These are phyloP conservation scores for Apodemus agrarius DNA, from an alignment of 2,797 vertebrate genomes.

Conservation along the genomic window DNA sequence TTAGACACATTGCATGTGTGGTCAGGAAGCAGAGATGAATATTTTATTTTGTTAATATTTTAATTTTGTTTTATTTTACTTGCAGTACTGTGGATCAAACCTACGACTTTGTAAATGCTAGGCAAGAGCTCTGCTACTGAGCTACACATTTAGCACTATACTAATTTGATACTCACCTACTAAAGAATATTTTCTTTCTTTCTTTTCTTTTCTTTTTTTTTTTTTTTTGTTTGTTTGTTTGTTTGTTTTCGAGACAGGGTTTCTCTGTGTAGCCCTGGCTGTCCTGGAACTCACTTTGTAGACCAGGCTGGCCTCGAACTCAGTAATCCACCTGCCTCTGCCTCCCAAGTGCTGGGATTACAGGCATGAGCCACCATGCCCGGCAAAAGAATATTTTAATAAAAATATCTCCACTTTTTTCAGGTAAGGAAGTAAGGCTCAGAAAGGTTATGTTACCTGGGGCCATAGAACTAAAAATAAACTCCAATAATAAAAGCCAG, in stretches of 20 bases:
- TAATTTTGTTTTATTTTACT: background rate
- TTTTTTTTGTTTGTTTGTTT: too few species aligned
- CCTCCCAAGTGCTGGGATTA: too few species aligned
- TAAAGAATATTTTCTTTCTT: background rate
- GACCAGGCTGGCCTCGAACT: too few species aligned
- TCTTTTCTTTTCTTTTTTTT: too few species aligned
- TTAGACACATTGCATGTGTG: background rate
- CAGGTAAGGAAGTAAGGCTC: conserved; percentile 21
- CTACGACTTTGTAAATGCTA: background rate
- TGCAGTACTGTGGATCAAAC: background rate
- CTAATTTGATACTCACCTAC: background rate
- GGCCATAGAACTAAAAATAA: background rate
- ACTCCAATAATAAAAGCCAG: background rate
- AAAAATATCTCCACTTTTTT: background rate
- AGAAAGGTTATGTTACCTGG: background rate
- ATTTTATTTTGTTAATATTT: background rate
- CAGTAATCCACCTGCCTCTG: too few species aligned
- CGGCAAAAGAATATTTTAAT: too few species aligned
- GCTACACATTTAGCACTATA: background rate
- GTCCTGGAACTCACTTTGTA: too few species aligned
- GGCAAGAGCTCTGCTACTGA: background rate
- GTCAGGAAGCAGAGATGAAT: background rate
- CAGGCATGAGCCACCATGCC: too few species aligned
- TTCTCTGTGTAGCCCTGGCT: too few species aligned
- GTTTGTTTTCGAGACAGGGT: too few species aligned